Conservation (phyloP, 2,113 vertebrate species). For the Vidua macroura region DNA sequence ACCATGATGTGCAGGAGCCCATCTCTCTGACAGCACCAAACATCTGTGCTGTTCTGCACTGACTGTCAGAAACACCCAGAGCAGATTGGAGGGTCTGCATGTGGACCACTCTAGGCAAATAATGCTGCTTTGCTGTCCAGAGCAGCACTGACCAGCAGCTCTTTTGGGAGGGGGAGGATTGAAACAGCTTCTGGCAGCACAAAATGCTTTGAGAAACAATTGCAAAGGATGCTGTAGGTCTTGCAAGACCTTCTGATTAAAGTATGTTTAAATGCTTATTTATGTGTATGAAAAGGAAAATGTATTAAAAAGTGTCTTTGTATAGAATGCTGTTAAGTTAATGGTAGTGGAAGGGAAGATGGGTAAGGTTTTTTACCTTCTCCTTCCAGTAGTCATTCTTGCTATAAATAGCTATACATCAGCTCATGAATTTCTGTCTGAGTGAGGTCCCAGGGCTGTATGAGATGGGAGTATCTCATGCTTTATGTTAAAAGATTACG, state of each 20-base stretch:
- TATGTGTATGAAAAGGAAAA: neutral
- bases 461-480: neutral
- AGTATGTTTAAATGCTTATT: neutral
- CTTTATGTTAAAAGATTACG: neutral
- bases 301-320: neutral
- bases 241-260: neutral
- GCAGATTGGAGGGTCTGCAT: too few relatives aligned
- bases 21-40: neutral
- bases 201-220: neutral
- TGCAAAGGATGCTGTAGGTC: neutral
- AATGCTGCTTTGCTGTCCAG: neutral
- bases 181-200: neutral
- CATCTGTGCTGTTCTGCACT: neutral
- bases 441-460: neutral
- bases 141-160: neutral
- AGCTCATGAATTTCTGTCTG: neutral
- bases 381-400: neutral
- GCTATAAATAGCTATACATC: neutral
- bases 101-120: fast-evolving
- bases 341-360: neutral
- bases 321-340: neutral
- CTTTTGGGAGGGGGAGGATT: fast-evolving
- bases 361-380: neutral
- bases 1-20: neutral
- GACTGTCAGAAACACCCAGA: neutral